Conservation (phyloP, 2,797 vertebrate species). For the Meriones psammophilus region DNA sequence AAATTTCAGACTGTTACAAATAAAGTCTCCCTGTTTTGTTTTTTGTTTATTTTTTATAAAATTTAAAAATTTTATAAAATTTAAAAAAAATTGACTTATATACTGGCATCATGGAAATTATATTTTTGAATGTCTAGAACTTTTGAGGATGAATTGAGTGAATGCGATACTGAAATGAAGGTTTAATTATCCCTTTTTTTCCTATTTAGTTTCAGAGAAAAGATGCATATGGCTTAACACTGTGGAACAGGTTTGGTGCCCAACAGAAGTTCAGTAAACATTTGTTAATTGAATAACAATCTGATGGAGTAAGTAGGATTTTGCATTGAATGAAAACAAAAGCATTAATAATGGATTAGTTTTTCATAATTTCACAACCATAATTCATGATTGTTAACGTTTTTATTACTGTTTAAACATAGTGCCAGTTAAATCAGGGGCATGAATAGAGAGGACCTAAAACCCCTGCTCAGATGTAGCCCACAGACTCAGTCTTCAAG, state of each 20-base stretch:
- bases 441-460: no score
- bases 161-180: background rate
- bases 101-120: background rate
- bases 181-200: background rate
- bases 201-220: background rate
- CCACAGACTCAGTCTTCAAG: no score
- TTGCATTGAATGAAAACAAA: slow-evolving; percentile 55
- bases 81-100: background rate
- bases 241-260: no score
- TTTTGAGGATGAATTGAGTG: background rate
- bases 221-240: background rate
- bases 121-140: background rate
- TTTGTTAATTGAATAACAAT: slow-evolving; percentile 20
- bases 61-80: no score
- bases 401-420: background rate
- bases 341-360: slow-evolving; percentile 50
- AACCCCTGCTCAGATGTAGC: no score
- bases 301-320: background rate
- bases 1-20: background rate
- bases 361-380: background rate
- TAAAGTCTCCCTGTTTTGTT: background rate
- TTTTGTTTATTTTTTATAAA: no score
- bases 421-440: slow-evolving; percentile 9
- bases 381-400: background rate
- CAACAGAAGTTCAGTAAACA: background rate